phyloP scores from a whole-genome alignment of 2,113 vertebrate species.

The Ptyas mucosa region DNA sequence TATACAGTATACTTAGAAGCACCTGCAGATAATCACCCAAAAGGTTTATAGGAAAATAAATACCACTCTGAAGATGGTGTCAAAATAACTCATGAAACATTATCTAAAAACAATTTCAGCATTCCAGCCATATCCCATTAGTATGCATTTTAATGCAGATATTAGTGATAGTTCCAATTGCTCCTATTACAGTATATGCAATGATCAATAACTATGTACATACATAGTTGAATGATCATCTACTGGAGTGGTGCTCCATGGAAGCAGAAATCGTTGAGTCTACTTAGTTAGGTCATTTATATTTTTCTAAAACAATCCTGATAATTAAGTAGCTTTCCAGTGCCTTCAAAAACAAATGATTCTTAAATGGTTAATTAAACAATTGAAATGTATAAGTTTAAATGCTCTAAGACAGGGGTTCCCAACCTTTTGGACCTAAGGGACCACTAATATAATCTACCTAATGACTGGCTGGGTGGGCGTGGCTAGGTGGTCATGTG shows the following conservation, averaged over 20 bases:
- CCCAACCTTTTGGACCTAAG: too few relatives aligned
- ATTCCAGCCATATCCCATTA: not conserved
- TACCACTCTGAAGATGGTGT: not conserved
- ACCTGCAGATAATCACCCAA: not conserved
- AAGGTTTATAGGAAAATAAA: not conserved
- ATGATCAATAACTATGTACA: not conserved
- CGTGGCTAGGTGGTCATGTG: too few relatives aligned
- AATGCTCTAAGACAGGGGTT: too few relatives aligned
- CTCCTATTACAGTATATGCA: not conserved
- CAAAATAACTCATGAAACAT: not conserved
- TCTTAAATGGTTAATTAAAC: not conserved
- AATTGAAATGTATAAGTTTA: not conserved
- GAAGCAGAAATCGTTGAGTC: not conserved
- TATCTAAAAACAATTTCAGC: not conserved
- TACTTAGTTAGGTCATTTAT: not conserved
- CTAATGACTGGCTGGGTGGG: too few relatives aligned
- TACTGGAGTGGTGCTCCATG: not conserved
- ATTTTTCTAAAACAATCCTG: not conserved
- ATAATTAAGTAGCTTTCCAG: not conserved
- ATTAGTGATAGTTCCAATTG: not conserved
- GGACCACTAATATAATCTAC: too few relatives aligned
- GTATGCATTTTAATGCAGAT: not conserved
- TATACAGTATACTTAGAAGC: not conserved
- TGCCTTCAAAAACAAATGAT: not conserved
- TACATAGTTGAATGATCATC: not conserved